Percentiles rank a stretch among this genome's conserved stretches.
Evolutionary conservation across 2,888 invertebrate species (phyloP).

Genomic region (Thelaira solivaga): DNA sequence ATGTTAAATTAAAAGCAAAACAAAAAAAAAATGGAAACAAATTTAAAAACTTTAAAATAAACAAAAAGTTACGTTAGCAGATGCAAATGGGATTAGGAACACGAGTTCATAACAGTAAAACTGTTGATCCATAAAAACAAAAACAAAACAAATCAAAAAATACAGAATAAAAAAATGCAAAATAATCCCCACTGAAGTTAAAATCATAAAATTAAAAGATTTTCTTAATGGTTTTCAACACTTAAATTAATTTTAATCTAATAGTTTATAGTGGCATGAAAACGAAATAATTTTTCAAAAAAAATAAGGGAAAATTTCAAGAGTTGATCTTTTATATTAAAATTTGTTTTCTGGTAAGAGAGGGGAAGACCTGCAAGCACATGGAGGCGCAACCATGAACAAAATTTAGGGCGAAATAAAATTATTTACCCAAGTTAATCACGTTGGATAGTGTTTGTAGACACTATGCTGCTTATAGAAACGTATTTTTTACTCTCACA

Average conservation of each 20-base stretch:
- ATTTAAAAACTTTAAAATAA: slow-evolving; percentile 11
- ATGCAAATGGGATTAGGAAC: slow-evolving; percentile 20
- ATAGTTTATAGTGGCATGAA: neutral
- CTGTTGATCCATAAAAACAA: slow-evolving; percentile 35
- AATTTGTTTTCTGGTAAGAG: no score
- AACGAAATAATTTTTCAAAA: slow-evolving; percentile 14
- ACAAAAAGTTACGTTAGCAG: slow-evolving; percentile 1
- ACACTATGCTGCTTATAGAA: no score
- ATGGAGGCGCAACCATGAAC: no score
- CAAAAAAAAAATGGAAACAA: neutral
- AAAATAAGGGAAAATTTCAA: no score
- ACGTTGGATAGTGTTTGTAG: no score
- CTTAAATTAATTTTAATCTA: neutral
- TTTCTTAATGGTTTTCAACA: neutral
- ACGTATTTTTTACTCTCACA: no score
- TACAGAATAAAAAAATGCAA: neutral
- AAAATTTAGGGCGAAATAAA: no score
- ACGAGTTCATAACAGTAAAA: slow-evolving; percentile 27
- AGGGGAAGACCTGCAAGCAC: no score
- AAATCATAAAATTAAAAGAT: neutral
- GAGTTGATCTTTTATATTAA: no score
- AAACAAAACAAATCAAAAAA: neutral
- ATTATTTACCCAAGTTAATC: no score
- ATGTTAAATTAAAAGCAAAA: slow-evolving; percentile 47
- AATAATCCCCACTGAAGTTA: neutral